These are phyloP conservation scores for Formicarius rufipectus DNA, from an alignment of 2,113 vertebrate species.

Conservation along the genomic window DNA sequence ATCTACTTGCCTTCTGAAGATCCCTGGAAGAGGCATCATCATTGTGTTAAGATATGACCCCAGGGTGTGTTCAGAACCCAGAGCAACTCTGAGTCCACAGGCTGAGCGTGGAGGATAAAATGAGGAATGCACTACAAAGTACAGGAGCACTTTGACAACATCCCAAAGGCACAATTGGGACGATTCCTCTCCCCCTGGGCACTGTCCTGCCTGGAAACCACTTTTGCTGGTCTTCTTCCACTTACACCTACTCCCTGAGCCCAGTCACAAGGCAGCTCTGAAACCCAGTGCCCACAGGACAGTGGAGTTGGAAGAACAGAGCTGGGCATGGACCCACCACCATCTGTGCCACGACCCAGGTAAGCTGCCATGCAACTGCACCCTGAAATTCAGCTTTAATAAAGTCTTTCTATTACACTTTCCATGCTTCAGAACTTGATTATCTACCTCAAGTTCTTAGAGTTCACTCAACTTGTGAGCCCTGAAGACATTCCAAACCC, in stretches of 20 bases:
- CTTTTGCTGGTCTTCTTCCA: neutral
- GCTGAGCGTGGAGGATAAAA: neutral
- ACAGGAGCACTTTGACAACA: neutral
- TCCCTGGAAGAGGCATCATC: neutral
- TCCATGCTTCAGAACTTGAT: neutral
- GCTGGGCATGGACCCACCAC: rapidly evolving
- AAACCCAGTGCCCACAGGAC: rapidly evolving
- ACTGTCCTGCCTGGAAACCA: neutral
- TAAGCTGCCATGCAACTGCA: neutral
- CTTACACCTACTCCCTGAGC: neutral
- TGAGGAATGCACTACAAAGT: rapidly evolving
- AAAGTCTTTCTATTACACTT: neutral
- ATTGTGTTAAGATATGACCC: neutral
- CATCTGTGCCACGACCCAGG: neutral
- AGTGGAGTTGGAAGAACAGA: rapidly evolving
- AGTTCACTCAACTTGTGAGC: neutral
- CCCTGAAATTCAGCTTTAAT: neutral
- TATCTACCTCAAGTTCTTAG: no score
- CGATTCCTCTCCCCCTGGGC: neutral
- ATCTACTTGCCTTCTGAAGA: neutral
- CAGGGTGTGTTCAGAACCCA: neutral
- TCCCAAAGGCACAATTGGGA: rapidly evolving
- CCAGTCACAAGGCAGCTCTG: neutral
- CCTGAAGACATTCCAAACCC: neutral
- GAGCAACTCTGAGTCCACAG: rapidly evolving